phyloP scores from a whole-genome alignment of 2,797 vertebrate genomes.

The Helarctos malayanus region DNA sequence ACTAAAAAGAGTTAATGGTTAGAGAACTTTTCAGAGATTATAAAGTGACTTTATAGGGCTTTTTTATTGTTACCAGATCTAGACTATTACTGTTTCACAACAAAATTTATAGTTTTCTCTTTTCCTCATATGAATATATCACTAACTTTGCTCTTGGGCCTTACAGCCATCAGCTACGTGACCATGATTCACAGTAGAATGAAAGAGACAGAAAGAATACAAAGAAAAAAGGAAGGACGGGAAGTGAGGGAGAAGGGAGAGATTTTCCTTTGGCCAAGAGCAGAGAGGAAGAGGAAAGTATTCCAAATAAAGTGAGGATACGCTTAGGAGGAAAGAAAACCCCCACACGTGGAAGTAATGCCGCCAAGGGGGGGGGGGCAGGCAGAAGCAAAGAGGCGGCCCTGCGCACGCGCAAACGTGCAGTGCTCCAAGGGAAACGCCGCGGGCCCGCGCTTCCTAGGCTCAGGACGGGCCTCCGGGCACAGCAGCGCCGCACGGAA shows the following conservation, averaged over 20 bases:
- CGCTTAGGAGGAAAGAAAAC: not conserved
- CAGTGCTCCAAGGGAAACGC: not conserved
- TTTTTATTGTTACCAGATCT: not conserved
- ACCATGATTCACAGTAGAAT: not conserved
- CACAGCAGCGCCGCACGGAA: not conserved
- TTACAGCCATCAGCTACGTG: not conserved
- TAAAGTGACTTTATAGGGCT: not conserved
- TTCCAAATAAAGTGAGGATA: not conserved
- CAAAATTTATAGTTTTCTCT: not conserved
- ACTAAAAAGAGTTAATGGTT: not conserved
- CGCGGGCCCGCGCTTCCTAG: accelerated
- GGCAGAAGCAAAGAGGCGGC: not conserved
- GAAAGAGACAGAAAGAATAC: not conserved
- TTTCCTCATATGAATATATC: not conserved
- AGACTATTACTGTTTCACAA: not conserved
- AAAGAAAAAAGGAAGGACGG: not conserved
- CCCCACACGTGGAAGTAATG: not conserved
- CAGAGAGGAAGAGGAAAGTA: not conserved
- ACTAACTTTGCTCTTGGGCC: not conserved
- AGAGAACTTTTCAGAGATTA: not conserved
- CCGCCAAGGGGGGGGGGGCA: not conserved
- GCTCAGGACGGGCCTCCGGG: not conserved
- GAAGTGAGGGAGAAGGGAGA: not conserved
- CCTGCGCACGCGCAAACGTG: accelerated
- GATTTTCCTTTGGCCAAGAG: not conserved